Evolutionary conservation across 2,888 invertebrate species (phyloP).

Genomic region (Xestia sexstrigata): DNA sequence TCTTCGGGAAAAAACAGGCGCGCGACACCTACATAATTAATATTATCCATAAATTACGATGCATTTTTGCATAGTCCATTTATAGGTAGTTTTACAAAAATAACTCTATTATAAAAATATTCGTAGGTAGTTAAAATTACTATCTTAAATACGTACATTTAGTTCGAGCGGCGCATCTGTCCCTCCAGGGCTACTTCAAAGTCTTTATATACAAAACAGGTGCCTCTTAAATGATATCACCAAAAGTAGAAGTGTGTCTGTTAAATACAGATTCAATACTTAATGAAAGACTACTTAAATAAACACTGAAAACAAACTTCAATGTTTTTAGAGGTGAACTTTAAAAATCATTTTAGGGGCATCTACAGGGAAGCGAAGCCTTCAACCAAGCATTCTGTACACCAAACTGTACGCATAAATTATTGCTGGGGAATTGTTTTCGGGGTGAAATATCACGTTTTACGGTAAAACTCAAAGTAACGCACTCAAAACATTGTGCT

Average conservation of each 20-base stretch:
- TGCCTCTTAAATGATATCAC: constrained; percentile 47
- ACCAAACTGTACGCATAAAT: no score
- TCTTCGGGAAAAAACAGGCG: background rate
- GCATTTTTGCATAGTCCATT: background rate
- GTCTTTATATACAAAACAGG: constrained; percentile 47
- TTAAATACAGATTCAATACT: constrained; percentile 18
- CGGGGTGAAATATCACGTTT: no score
- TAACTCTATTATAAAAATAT: constrained; percentile 37
- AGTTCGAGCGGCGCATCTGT: constrained; percentile 37
- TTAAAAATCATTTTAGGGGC: no score
- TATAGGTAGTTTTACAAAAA: constrained; percentile 13
- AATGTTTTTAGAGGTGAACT: background rate
- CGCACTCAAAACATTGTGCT: no score
- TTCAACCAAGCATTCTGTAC: no score
- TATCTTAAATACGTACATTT: constrained; percentile 46
- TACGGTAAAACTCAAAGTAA: no score
- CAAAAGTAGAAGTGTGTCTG: constrained; percentile 28
- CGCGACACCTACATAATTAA: background rate
- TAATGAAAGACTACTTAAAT: background rate
- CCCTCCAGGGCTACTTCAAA: constrained; percentile 14
- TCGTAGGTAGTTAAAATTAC: constrained; percentile 30
- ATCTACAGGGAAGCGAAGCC: no score
- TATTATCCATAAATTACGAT: background rate
- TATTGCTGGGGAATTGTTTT: no score
- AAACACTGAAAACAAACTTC: background rate